Evolutionary conservation across 2,797 vertebrate genomes (phyloP), one percentile per base, ranked within the genome.

Genomic region (Hydrocynus forskahlii): DNA sequence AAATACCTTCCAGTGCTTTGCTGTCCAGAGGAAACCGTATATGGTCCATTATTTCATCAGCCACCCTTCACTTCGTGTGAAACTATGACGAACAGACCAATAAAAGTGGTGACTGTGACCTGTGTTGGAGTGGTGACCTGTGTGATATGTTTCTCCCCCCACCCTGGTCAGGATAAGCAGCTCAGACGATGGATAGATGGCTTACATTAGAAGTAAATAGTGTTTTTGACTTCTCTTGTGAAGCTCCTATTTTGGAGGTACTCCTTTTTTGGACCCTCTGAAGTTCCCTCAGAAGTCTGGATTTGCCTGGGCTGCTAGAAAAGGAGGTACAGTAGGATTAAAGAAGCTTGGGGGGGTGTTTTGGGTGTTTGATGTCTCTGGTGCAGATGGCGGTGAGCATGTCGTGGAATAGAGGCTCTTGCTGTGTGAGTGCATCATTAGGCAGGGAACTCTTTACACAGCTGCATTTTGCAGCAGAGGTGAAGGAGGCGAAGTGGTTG

Each of bases 381-480:
- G 75, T 74, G 69, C 81, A 77, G 81, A 80, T 76, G 83, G 76
- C 52, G 55, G 45, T 10, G 50, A 78, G 78, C 59, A 74, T 54
- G 54, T 45, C 8, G 57, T 25, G 72, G 48, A 78, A 79, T 85
- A 83, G 83, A 76, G 71, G 82, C 78, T 52, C 76, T 76, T 45
- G 54, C 52, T 82, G 75, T 62, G 73, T 59, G 13, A 78, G 79
- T n/a, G 19, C 72, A 83, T 83, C 79, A 80, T 85, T 87, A 83
- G 79, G 81, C 64, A 70, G 60, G 17, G 25, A 16, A 54, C 25
- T 79, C 63, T 80, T 82, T 80, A 62, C 54, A 72, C 43, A 9
- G 63, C 29, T 16, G 63, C 52, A 62, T 71, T 80, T 79, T 79
- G 75, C 45, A 25, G 77, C 64, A 45, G 77, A 76, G 60, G 76